phyloP scores from a whole-genome alignment of 2,113 vertebrate species.

The Pica pica region DNA sequence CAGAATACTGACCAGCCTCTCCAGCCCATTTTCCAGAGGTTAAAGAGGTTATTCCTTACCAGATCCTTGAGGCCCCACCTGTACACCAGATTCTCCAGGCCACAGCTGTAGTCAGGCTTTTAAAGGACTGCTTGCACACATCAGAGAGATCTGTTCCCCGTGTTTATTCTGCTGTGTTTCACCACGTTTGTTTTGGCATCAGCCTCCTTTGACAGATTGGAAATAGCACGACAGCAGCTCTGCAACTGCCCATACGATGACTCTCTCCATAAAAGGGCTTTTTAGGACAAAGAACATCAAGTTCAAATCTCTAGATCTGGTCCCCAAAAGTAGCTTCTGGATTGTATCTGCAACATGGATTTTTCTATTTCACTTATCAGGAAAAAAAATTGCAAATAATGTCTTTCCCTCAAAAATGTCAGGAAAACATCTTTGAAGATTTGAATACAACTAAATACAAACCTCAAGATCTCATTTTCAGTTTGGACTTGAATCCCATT shows the following conservation, averaged over 20 bases:
- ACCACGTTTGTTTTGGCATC: neutral
- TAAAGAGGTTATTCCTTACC: neutral
- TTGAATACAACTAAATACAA: neutral
- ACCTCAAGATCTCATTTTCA: neutral
- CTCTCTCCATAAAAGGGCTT: neutral
- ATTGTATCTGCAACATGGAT: rapidly evolving
- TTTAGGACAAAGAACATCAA: neutral
- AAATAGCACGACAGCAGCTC: neutral
- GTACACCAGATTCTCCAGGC: neutral
- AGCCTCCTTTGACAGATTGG: neutral
- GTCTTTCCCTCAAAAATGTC: neutral
- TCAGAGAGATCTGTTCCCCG: neutral
- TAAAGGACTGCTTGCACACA: neutral
- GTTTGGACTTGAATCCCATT: neutral
- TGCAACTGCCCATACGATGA: rapidly evolving
- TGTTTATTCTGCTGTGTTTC: neutral
- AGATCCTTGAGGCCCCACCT: neutral
- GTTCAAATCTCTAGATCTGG: neutral
- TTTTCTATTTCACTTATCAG: neutral
- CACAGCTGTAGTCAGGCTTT: neutral
- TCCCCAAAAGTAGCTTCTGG: neutral
- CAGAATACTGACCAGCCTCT: neutral
- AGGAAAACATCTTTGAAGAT: neutral
- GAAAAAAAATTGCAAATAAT: neutral
- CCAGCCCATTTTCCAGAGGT: neutral